Percentiles rank a stretch among this genome's conserved stretches.
Conservation (phyloP, 2,113 vertebrate species). For the Larimichthys crocea region DNA sequence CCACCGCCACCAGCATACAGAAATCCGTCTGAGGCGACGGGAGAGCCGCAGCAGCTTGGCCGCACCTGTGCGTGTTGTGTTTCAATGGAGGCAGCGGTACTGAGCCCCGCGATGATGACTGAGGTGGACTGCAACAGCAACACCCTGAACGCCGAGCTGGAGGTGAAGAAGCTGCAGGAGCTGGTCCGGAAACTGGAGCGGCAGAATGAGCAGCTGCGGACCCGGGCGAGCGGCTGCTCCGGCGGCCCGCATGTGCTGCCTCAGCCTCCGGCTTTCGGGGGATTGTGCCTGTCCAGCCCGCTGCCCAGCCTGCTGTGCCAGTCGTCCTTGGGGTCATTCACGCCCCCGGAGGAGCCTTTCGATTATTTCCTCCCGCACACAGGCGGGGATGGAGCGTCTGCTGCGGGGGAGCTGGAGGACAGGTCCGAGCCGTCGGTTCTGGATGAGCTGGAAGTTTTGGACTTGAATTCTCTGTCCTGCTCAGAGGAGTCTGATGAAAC, state of each 20-base stretch:
- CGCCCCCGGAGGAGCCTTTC: constrained; percentile 80
- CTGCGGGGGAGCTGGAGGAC: constrained; percentile 57
- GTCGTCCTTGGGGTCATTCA: constrained; percentile 61
- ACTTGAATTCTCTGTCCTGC: constrained; percentile 84
- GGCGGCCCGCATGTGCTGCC: constrained; percentile 40
- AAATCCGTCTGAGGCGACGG: not conserved
- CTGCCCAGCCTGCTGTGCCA: constrained; percentile 80
- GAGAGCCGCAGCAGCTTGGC: not conserved
- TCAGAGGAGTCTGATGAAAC: constrained; percentile 86
- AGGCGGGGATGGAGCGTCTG: constrained; percentile 35
- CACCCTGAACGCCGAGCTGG: constrained; percentile 87
- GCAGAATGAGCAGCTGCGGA: constrained; percentile 91
- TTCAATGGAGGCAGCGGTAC: constrained; percentile 77
- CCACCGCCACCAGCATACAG: constrained; percentile 1
- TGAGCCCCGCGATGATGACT: constrained; percentile 65
- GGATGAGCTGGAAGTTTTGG: constrained; percentile 92
- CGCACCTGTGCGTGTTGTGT: not conserved
- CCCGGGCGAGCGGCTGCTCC: constrained; percentile 75
- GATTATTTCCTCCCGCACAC: constrained; percentile 84
- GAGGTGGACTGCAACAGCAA: constrained; percentile 83
- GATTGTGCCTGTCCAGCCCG: constrained; percentile 79
- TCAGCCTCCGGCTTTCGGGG: constrained; percentile 44
- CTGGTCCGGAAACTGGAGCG: constrained; percentile 91
- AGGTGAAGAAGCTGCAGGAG: constrained; percentile 95
- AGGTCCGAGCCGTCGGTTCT: constrained; percentile 79